phyloP scores from a whole-genome alignment of 2,113 vertebrate species.

The Salminus brasiliensis region DNA sequence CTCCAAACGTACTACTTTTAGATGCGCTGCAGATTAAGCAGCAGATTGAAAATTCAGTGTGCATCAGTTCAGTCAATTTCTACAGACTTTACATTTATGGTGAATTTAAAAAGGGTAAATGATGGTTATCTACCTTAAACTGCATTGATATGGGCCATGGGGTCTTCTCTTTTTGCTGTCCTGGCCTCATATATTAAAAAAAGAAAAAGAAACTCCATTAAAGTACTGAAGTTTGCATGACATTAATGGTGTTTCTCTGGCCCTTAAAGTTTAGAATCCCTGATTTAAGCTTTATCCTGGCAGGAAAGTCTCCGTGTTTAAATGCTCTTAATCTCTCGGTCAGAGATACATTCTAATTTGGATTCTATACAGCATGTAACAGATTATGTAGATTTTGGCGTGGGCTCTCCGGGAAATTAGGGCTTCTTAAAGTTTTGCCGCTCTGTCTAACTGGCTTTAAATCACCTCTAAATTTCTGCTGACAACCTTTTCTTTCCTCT shows the following conservation, averaged over 20 bases:
- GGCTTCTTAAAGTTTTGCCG: background rate
- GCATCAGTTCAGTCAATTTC: background rate
- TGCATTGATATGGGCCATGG: background rate
- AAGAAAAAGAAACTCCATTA: background rate
- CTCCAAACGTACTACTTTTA: background rate
- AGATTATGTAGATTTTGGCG: constrained; percentile 23
- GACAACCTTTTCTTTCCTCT: background rate
- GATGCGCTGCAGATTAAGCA: background rate
- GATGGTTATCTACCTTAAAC: background rate
- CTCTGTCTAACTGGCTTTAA: background rate
- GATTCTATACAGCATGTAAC: constrained; percentile 22
- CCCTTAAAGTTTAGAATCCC: background rate
- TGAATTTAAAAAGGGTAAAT: background rate
- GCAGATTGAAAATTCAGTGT: background rate
- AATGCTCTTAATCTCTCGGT: constrained; percentile 29
- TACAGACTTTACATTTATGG: background rate
- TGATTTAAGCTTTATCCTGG: constrained; percentile 40
- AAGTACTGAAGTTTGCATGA: background rate
- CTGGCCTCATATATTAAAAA: background rate
- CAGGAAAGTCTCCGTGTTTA: constrained; percentile 29
- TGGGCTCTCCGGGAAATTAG: background rate
- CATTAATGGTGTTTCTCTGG: background rate
- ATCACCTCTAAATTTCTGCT: background rate
- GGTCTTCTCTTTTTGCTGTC: background rate
- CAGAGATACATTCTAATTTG: constrained; percentile 10